Conservation (phyloP, 2,888 invertebrate species). For the Drosophila borborema region DNA sequence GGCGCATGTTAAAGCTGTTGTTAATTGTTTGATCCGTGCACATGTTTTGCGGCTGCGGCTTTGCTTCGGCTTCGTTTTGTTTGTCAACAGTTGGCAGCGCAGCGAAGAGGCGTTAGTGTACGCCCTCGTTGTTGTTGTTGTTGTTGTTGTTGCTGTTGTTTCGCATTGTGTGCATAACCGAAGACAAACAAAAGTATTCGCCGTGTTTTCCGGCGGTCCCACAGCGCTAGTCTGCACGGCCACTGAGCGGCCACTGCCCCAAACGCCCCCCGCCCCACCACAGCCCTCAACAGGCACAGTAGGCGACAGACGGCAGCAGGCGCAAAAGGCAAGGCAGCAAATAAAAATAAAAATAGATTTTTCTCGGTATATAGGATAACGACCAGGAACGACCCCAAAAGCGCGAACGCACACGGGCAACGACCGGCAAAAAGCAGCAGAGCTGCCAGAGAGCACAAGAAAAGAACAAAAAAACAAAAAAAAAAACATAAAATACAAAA, state of each 20-base stretch:
- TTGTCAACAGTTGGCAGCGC: constrained; percentile 58
- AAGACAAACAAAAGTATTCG: constrained; percentile 38
- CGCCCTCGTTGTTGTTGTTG: constrained; percentile 14
- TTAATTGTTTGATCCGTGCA: constrained; percentile 2
- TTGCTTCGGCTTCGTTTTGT: constrained; percentile 45
- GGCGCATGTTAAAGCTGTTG: constrained; percentile 21
- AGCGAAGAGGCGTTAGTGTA: background rate
- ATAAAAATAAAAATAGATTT: constrained; percentile 81
- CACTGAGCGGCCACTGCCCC: constrained; percentile 9
- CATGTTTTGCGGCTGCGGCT: constrained; percentile 23
- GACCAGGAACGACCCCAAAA: constrained; percentile 84
- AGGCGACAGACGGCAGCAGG: constrained; percentile 8
- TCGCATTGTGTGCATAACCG: constrained; percentile 38
- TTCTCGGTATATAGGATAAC: constrained; percentile 84
- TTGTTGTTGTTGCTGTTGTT: constrained; percentile 16
- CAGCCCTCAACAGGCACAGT: background rate
- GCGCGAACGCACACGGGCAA: constrained; percentile 65
- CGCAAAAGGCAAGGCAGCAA: constrained; percentile 48
- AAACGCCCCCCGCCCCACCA: background rate
- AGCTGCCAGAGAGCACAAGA: background rate
- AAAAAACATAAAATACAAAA: background rate
- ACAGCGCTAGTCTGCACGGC: constrained; percentile 31
- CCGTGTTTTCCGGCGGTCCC: constrained; percentile 35
- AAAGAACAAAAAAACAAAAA: background rate
- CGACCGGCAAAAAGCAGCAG: constrained; percentile 67